These are phyloP conservation scores for Eptatretus burgeri DNA, from an alignment of 2,113 vertebrate genomes.

Conservation along the genomic window DNA sequence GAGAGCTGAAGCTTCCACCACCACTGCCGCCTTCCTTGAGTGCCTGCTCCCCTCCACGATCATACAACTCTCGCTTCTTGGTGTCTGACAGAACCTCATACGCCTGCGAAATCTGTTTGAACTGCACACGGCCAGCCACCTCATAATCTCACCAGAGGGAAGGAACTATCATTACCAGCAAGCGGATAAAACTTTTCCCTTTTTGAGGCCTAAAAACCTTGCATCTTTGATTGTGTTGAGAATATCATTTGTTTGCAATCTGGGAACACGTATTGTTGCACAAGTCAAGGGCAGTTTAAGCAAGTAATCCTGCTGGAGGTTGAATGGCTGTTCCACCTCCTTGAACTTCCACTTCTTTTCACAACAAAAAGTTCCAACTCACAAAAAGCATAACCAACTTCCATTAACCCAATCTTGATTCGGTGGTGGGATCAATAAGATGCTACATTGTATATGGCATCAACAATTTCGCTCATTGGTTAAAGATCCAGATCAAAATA, in stretches of 20 bases:
- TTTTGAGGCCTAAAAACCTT: not conserved
- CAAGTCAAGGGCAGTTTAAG: too few relatives aligned
- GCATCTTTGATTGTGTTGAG: not conserved
- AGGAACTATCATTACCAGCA: not conserved
- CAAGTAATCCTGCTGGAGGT: too few relatives aligned
- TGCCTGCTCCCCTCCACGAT: slow-evolving; percentile 16
- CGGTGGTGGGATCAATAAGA: too few relatives aligned
- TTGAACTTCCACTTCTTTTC: too few relatives aligned
- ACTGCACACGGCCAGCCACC: slow-evolving; percentile 12
- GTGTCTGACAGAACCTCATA: slow-evolving; percentile 18
- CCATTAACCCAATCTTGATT: too few relatives aligned
- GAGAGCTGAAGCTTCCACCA: slow-evolving; percentile 10
- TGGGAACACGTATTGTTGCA: not conserved
- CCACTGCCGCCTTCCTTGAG: slow-evolving; percentile 14
- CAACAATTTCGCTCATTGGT: too few relatives aligned
- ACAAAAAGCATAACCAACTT: too few relatives aligned
- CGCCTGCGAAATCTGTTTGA: slow-evolving; percentile 21
- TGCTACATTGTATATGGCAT: too few relatives aligned
- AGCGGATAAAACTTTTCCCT: not conserved
- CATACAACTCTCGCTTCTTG: slow-evolving; percentile 16
- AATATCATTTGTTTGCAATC: not conserved
- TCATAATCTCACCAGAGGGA: not conserved
- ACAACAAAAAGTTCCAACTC: too few relatives aligned
- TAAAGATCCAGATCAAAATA: too few relatives aligned
- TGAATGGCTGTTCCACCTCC: too few relatives aligned